These are phyloP conservation scores for Leptopilina myrica DNA, from an alignment of 2,888 invertebrate species.

Conservation along the genomic window DNA sequence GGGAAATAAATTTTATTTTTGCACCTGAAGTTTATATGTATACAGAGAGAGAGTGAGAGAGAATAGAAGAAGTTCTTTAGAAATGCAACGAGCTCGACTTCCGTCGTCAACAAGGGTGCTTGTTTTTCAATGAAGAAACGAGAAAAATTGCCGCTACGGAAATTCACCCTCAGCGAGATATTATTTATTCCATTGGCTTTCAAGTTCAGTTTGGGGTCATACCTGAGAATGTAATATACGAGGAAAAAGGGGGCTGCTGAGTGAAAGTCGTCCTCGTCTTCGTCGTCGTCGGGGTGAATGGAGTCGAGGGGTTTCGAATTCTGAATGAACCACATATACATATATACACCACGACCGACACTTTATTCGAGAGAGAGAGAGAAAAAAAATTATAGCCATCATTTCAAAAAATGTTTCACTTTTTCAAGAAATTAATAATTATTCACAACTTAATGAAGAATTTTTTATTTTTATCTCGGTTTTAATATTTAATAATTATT, in stretches of 20 bases:
- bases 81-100: slow-evolving; percentile 34
- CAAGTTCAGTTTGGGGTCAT: background rate
- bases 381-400: background rate
- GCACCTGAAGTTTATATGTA: background rate
- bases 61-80: background rate
- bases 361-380: no score
- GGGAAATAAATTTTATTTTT: background rate
- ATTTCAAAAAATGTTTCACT: background rate
- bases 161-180: slow-evolving; percentile 23
- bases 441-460: no score
- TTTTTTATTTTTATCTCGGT: no score
- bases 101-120: slow-evolving; percentile 31
- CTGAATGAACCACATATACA: slow-evolving; percentile 1
- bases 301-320: slow-evolving; percentile 16
- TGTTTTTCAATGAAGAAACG: slow-evolving; percentile 10
- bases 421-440: no score
- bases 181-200: slow-evolving; percentile 32
- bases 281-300: background rate
- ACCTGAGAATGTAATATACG: slow-evolving; percentile 1
- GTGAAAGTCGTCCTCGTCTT: slow-evolving; percentile 2
- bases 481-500: no score
- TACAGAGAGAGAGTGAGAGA: no score
- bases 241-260: slow-evolving; percentile 5
- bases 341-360: background rate
- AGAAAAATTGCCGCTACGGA: slow-evolving; percentile 8